These are phyloP conservation scores for Athene cunicularia DNA, from an alignment of 2,113 vertebrate genomes.

Conservation along the genomic window DNA sequence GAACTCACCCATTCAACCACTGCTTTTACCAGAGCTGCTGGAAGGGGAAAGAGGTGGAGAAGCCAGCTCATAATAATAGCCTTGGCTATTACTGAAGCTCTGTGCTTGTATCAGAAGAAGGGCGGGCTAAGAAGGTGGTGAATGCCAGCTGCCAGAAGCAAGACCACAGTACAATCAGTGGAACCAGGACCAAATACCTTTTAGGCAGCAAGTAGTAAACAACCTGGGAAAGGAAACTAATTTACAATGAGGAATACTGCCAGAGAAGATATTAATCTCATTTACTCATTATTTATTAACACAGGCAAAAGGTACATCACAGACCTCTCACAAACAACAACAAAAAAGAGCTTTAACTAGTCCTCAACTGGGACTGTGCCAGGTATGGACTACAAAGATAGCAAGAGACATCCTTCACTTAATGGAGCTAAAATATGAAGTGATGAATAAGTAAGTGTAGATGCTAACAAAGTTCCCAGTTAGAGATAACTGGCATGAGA, in stretches of 20 bases:
- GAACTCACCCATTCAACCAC: background rate
- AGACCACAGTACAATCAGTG: background rate
- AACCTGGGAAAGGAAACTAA: background rate
- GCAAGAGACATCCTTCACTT: background rate
- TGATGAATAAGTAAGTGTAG: background rate
- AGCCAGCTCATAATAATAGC: background rate
- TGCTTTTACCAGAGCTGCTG: background rate
- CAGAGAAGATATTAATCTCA: background rate
- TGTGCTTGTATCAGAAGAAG: background rate
- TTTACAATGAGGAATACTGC: background rate
- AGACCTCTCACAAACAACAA: background rate
- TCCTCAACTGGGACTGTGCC: background rate
- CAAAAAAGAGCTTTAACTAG: background rate
- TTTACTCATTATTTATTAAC: background rate
- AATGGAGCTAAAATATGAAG: background rate
- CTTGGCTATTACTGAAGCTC: background rate
- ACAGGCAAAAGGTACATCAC: background rate
- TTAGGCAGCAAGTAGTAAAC: background rate
- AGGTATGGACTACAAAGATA: background rate
- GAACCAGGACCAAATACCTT: background rate
- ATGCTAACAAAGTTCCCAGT: background rate
- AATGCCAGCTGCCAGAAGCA: background rate
- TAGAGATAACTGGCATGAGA: background rate
- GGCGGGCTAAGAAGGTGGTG: background rate
- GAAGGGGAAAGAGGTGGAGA: background rate